Evolutionary conservation across 2,797 vertebrate genomes (phyloP), one percentile per base, ranked within the genome.

Genomic region (Bradypodion ventrale): DNA sequence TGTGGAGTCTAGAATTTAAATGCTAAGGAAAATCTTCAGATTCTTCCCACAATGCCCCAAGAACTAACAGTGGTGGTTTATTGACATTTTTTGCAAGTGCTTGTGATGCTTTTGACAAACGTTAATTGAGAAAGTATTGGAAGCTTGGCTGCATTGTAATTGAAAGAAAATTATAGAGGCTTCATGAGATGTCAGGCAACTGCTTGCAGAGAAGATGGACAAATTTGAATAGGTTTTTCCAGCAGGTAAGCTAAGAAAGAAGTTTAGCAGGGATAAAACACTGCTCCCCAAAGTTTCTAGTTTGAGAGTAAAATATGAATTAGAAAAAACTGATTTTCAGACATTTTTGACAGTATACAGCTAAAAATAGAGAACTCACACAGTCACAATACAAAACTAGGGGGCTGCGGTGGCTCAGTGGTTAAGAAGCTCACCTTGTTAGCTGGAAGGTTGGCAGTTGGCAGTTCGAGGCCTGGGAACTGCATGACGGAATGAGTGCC

Each of bases 91-190:
- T 42, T 76, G 75, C 88, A 88, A 90, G 92, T 84, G 90, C 91
- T 90, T 91, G 90, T 92, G 91, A 93, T 86, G 90, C 88, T 94
- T 96, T 93, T 95, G 95, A 93, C 94, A 94, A 93, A 96, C 92
- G 92, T 97, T 97, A 96, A 97, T 97, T 97, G 97, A 96, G 94
- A 95, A 95, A 94, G 94, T 94, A 92, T 75, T 93, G 91, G 90
- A 96, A 96, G 92, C 74, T 90, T 94, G 86, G 87, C 92, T 95
- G 93, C 93, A 84, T 93, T 94, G 93, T 95, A 95, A 96, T 97
- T 95, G 96, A 95, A 96, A 91, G 87, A 91, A 95, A 94, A 94
- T 95, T 92, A 92, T 89, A 89, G 88, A 86, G 92, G 90, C 95
- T 96, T 96, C 95, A 90, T 92, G 94, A 90, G 89, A 91, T 94